Evolutionary conservation across 1,140 invertebrate genomes (phyloP), one percentile per base, ranked within the genome.

Genomic region (Drosophila rhopaloa): DNA sequence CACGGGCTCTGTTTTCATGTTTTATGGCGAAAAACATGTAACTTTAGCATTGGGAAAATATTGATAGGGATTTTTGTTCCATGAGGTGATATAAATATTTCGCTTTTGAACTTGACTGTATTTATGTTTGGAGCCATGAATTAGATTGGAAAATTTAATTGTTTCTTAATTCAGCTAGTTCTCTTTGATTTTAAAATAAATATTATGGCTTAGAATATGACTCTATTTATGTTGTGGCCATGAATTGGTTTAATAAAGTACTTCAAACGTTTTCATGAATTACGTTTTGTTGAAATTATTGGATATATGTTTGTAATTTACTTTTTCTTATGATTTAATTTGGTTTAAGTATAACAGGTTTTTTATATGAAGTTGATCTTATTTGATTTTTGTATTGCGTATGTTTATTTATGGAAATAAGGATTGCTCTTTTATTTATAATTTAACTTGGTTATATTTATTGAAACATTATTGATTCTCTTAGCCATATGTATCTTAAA

Each of bases 1-100:
- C 11, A 27, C 14, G 9, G 24, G 9, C 43, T 71, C 67, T 9
- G 13, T 41, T 60, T 55, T 71, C 16, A 59, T 61, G 46, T 46
- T 67, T 59, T 51, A 44, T 40, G 32, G 32, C 50, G 24, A 46
- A 67, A 67, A 43, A 60, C n/a, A 35, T 51, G 60, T 16, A 43
- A 63, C 43, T 24, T 50, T n/a, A 62, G 27, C 37, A 38, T 43
- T 62, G 59, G 37, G 27, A 66, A 66, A 24, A 32, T 19, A 16
- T 50, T 27, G 2, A 32, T 13, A 2, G 5, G 24, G 46, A n/a
- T 6, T 48, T n/a, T 13, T 9, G 24, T 5, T 29, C 13, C 47
- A n/a, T 9, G n/a, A 29, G 5, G 3, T 48, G 1, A 16, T 10
- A 5, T 44, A 48, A 48, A 48, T 29, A 48, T 48, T 48, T 29